A percentile compares a stretch with the other conserved stretches of the same genome.
Conservation (phyloP, 2,113 vertebrate species). For the Equus przewalskii region DNA sequence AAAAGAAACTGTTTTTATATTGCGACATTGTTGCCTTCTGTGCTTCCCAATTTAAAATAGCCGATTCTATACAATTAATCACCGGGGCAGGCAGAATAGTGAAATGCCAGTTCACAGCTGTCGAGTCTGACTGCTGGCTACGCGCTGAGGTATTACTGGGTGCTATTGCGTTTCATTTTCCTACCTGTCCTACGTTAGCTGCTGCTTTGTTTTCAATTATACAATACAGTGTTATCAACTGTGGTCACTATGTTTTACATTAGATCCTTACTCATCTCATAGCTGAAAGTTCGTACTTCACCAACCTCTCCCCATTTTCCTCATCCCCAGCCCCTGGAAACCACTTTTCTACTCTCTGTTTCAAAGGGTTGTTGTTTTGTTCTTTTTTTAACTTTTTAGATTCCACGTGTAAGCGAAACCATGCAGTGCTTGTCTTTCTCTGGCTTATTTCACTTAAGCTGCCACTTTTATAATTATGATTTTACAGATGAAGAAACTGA, state of each 20-base stretch:
- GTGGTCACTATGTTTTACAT: not conserved
- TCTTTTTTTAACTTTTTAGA: not conserved
- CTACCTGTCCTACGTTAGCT: not conserved
- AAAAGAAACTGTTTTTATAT: not conserved
- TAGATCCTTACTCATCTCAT: not conserved
- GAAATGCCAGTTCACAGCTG: not conserved
- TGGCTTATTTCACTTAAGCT: not conserved
- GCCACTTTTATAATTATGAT: not conserved
- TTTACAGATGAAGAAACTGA: slow-evolving; percentile 53
- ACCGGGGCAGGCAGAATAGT: not conserved
- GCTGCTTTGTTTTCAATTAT: not conserved
- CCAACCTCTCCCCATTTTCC: not conserved
- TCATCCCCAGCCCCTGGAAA: not conserved
- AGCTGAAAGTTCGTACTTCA: not conserved
- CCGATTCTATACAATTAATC: not conserved
- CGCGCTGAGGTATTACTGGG: not conserved
- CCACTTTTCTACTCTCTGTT: not conserved
- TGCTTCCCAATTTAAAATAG: not conserved
- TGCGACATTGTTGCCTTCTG: not conserved
- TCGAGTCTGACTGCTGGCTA: not conserved
- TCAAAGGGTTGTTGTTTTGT: not conserved
- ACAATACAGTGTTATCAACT: not conserved
- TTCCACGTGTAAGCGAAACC: not conserved
- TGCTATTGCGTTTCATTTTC: not conserved
- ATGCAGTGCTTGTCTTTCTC: not conserved